Conservation (phyloP, 1,140 invertebrate genomes). For the Wiebesia pumilae region DNA sequence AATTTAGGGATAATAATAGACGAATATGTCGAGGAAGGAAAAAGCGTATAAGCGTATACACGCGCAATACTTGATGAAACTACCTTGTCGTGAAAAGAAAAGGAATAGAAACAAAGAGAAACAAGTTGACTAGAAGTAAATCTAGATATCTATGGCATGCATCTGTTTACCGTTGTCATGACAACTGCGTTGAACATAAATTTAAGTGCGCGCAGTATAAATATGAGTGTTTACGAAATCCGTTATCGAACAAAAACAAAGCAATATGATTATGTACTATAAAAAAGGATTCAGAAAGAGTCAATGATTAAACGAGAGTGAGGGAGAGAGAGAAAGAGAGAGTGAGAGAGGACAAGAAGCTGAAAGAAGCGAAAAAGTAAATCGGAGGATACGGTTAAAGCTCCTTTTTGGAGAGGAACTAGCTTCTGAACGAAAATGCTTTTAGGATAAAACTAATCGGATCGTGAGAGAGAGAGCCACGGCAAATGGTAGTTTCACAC, state of each 20-base stretch:
- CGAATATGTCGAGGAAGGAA: not conserved
- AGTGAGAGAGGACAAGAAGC: not conserved
- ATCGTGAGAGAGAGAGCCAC: constrained; percentile 10
- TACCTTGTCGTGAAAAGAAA: not conserved
- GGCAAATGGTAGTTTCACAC: constrained; percentile 32
- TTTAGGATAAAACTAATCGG: constrained; percentile 52
- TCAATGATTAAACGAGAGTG: not conserved
- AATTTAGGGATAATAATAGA: not conserved
- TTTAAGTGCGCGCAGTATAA: not conserved
- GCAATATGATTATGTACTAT: constrained; percentile 21
- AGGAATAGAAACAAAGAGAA: not conserved
- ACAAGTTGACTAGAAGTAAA: constrained; percentile 10
- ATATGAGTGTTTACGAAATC: not conserved
- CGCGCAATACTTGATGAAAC: not conserved
- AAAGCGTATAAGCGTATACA: not conserved
- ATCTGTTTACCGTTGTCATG: constrained; percentile 47
- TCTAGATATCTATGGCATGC: constrained; percentile 24
- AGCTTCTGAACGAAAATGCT: constrained; percentile 45
- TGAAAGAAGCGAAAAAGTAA: not conserved
- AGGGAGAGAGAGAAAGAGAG: not conserved
- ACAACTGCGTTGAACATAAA: constrained; percentile 16
- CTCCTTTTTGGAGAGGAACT: constrained; percentile 32
- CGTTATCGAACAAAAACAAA: constrained; percentile 42
- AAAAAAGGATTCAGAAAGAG: constrained; percentile 17
- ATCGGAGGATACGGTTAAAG: not conserved